phyloP scores from a whole-genome alignment of 2,888 invertebrate species.

The Hetaerina titia region DNA sequence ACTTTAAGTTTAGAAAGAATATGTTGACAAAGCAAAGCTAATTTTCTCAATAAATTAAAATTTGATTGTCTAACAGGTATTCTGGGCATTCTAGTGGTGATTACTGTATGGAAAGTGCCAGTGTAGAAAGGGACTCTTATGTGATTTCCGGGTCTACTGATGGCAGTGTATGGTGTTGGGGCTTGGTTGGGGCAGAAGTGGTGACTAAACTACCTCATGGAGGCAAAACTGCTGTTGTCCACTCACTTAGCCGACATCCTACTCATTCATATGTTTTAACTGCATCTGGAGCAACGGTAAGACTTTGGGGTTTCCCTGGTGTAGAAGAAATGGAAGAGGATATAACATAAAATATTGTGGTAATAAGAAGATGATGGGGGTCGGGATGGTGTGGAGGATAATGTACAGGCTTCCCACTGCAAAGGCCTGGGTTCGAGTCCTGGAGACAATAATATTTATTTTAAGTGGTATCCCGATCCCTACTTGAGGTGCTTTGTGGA shows the following conservation, averaged over 20 bases:
- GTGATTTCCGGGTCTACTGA: conserved; percentile 94
- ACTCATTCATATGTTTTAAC: conserved; percentile 84
- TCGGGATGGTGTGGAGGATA: no score
- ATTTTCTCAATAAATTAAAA: no score
- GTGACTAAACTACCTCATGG: conserved; percentile 74
- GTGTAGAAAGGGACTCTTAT: conserved; percentile 90
- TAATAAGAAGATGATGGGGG: not conserved
- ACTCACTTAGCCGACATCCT: conserved; percentile 91
- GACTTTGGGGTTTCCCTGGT: conserved; percentile 82
- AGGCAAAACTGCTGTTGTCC: conserved; percentile 82
- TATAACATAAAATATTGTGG: not conserved
- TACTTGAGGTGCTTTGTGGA: no score
- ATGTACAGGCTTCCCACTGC: no score
- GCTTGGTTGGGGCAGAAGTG: conserved; percentile 88
- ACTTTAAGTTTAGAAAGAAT: no score
- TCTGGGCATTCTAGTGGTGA: conserved; percentile 90
- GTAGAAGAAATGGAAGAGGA: not conserved
- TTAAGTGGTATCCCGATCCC: no score
- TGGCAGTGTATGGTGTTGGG: conserved; percentile 93
- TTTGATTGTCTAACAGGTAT: conserved; percentile 80
- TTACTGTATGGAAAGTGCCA: conserved; percentile 91
- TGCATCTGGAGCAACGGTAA: conserved; percentile 86
- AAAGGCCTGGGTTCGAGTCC: no score
- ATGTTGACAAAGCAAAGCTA: no score
- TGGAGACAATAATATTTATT: no score